Base-by-base conservation (phyloP, 1,140 invertebrate species). In the Paralvinella palmiformis region DNA sequence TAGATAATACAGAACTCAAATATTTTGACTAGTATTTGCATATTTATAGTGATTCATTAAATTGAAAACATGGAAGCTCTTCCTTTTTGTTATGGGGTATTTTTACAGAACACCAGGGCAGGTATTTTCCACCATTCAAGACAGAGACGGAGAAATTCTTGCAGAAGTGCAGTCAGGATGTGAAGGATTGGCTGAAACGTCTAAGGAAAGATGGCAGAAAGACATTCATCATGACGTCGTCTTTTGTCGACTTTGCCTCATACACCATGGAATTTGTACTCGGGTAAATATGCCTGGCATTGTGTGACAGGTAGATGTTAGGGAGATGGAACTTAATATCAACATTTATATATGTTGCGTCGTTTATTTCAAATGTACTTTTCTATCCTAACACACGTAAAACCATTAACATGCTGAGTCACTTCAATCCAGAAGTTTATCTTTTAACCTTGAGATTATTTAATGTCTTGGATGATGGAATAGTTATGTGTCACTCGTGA, bases 151-250 rank as follows among this genome's bases (percentile, higher is more conserved):
- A 83, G 1, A 84, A 85, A 68, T 91, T 86, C 75, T 79, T 89
- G 13, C 80, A 86, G 6, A 83, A 82, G 70, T 87, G 87, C 68
- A 84, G 83, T 63, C 56, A 73, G 2, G 76, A 83, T 35, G 81
- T 88, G 2, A 79, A 88, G 10, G 71, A 83, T 1, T 91, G 89
- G 89, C 79, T 92, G 1, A 75, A 77, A 63, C 73, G 84, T 32
- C 59, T 87, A 13, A 81, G 83, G 59, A 76, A 84, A 57, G 80
- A 83, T 6, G 86, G 86, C 63, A 82, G 84, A 59, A 79, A 85
- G 13, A 65, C 76, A 1, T 91, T 89, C 75, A 76, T 92, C 4
- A 81, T 91, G n/a, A 91, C 89, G 27, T 88, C 88, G 13, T 90
- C 90, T 0, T 84, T 88, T 73, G 81, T 84, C n/a, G 88, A 91